Conservation (phyloP, 2,888 invertebrate genomes). For the Plebejus melissa region DNA sequence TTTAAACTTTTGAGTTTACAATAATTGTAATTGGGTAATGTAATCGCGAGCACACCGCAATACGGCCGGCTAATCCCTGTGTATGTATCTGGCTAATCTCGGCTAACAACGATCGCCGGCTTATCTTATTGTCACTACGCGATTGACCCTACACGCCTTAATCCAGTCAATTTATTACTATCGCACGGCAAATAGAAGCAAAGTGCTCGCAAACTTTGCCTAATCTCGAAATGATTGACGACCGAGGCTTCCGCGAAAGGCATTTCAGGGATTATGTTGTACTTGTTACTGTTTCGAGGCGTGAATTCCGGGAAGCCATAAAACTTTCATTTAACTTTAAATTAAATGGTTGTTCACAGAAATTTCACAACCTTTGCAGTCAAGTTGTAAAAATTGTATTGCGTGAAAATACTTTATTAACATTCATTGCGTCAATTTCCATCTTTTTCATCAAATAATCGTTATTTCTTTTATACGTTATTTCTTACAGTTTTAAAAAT, state of each 20-base stretch:
- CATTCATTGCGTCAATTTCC: not conserved
- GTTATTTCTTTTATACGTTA: not conserved
- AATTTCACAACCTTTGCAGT: not conserved
- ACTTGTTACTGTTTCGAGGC: constrained; percentile 4
- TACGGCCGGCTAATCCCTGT: not conserved
- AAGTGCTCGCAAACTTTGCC: not conserved
- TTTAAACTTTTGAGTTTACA: not conserved
- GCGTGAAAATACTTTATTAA: not conserved
- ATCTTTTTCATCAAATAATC: not conserved
- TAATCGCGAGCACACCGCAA: constrained; percentile 2
- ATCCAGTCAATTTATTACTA: constrained; percentile 1
- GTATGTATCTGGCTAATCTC: constrained; percentile 4
- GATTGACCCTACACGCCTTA: constrained; percentile 12
- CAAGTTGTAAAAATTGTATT: not conserved
- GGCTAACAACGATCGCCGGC: not conserved
- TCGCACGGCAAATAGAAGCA: not conserved
- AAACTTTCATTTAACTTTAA: not conserved
- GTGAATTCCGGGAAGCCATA: not conserved
- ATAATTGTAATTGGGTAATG: not conserved
- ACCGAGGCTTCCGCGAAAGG: not conserved
- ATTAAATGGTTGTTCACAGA: not conserved
- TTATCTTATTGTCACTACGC: constrained; percentile 20
- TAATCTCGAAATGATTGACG: constrained; percentile 9
- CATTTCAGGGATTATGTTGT: not conserved
- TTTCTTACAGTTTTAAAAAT: not conserved